These are phyloP conservation scores for Drosophila ercepeae DNA, from an alignment of 1,140 invertebrate genomes.

Conservation along the genomic window DNA sequence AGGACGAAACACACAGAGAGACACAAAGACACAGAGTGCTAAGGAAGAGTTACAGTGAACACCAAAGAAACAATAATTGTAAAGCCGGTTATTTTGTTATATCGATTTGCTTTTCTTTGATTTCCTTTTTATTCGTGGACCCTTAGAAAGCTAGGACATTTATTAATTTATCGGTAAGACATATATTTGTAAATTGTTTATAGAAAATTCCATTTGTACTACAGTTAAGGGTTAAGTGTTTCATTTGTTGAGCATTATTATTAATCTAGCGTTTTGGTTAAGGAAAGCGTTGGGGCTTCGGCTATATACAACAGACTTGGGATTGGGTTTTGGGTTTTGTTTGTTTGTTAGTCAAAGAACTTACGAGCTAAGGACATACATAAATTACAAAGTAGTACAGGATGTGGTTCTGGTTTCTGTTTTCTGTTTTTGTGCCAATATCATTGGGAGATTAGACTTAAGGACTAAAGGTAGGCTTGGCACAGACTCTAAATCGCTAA, in stretches of 20 bases:
- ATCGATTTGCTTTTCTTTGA: constrained; percentile 18
- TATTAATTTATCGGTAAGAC: constrained; percentile 49
- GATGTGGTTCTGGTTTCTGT: constrained; percentile 1
- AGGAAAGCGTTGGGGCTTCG: constrained; percentile 63
- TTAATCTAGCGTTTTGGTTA: constrained; percentile 72
- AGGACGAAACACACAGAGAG: constrained; percentile 36
- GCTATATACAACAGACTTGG: constrained; percentile 41
- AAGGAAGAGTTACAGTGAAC: constrained; percentile 24
- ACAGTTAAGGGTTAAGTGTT: constrained; percentile 62
- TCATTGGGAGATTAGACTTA: constrained; percentile 25
- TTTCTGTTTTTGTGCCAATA: constrained; percentile 9
- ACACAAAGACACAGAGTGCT: constrained; percentile 14
- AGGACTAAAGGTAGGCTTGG: constrained; percentile 37
- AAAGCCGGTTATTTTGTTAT: constrained; percentile 38
- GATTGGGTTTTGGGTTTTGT: constrained; percentile 10
- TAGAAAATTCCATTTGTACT: constrained; percentile 71
- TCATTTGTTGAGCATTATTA: constrained; percentile 46
- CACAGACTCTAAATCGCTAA: constrained; percentile 38
- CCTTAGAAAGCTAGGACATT: constrained; percentile 58
- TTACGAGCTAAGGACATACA: constrained; percentile 46
- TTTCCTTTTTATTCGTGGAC: constrained; percentile 48
- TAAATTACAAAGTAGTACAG: constrained; percentile 48
- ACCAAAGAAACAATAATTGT: constrained; percentile 4
- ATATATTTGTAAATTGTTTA: constrained; percentile 50
- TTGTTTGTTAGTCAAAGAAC: constrained; percentile 36